Evolutionary conservation across 2,113 vertebrate species (phyloP).

Genomic region (Heterochromis multidens): DNA sequence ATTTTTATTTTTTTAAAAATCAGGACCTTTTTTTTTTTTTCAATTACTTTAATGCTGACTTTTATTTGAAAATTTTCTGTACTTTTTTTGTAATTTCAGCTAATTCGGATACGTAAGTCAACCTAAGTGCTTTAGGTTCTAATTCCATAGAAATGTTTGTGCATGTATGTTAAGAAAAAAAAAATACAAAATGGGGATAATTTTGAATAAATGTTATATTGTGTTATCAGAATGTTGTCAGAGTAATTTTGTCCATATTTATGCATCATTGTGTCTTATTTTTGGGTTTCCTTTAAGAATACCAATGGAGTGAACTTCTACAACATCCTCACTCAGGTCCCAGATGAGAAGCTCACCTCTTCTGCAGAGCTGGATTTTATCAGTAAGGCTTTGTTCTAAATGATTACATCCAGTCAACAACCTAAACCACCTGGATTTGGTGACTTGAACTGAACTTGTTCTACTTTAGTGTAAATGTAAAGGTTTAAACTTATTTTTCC

Average conservation of each 20-base stretch:
- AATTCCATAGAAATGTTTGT: too few relatives aligned
- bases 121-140: too few relatives aligned
- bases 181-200: too few relatives aligned
- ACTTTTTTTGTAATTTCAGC: too few relatives aligned
- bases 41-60: too few relatives aligned
- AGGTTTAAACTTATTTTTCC: rapidly evolving
- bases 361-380: constrained; percentile 37
- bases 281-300: constrained; percentile 77
- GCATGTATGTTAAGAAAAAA: too few relatives aligned
- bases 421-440: neutral
- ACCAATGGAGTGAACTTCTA: constrained; percentile 96
- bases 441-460: neutral
- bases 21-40: too few relatives aligned
- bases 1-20: too few relatives aligned
- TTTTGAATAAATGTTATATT: neutral
- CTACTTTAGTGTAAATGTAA: neutral
- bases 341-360: constrained; percentile 25
- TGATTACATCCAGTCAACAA: neutral
- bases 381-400: constrained; percentile 40
- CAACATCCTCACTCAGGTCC: constrained; percentile 86
- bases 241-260: neutral
- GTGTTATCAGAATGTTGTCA: neutral
- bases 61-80: too few relatives aligned
- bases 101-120: too few relatives aligned
- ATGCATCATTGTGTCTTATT: neutral